Evolutionary conservation across 2,797 vertebrate genomes (phyloP).

Genomic region (Schizopygopsis pylzovi): DNA sequence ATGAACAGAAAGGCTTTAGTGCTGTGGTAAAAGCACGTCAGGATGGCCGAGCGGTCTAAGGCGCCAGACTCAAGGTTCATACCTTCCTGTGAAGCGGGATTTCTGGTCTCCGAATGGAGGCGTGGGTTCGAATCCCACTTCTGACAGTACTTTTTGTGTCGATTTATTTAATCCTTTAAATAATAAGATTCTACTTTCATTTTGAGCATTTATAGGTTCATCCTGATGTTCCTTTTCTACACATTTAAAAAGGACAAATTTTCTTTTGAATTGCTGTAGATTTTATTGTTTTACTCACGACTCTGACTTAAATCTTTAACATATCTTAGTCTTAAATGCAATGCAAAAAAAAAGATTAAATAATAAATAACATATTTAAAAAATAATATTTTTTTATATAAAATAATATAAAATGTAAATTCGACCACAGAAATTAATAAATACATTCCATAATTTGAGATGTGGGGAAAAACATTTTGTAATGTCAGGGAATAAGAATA

Average conservation of each 20-base stretch:
- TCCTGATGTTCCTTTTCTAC: not conserved
- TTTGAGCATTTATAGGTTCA: not conserved
- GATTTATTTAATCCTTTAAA: not conserved
- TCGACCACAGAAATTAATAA: not conserved
- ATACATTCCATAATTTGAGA: not conserved
- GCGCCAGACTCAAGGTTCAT: constrained; percentile 65
- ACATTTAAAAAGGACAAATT: not conserved
- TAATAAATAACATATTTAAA: not conserved
- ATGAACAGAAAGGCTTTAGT: not conserved
- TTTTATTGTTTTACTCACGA: not conserved
- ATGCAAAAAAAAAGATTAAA: not conserved
- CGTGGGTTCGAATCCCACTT: constrained; percentile 65
- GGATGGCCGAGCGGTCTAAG: constrained; percentile 68
- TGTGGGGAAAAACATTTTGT: not conserved
- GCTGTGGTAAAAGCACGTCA: accelerated
- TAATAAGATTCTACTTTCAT: not conserved
- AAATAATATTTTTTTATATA: not conserved
- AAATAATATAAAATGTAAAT: not conserved
- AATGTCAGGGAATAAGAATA: not conserved
- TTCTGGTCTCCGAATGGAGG: constrained; percentile 64
- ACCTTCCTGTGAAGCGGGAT: constrained; percentile 44
- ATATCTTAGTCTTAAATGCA: not conserved
- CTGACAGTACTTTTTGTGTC: constrained; percentile 34
- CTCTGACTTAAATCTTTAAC: not conserved
- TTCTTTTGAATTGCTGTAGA: not conserved